These are phyloP conservation scores for Microctenopoma lineatum DNA, from an alignment of 2,797 vertebrate genomes.

Conservation along the genomic window DNA sequence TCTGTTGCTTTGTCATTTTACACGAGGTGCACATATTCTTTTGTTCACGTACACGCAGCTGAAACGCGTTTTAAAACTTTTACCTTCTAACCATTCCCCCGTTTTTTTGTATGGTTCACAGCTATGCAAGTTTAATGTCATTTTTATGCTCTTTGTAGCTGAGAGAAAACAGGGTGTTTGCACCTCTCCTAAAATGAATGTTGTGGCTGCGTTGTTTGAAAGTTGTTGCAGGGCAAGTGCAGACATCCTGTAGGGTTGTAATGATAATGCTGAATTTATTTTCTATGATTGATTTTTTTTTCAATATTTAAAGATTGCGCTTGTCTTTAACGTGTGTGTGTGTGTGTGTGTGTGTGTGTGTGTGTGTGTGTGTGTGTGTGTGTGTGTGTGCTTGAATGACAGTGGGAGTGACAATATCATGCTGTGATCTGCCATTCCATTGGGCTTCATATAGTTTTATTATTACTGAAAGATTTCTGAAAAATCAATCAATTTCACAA, in stretches of 20 bases:
- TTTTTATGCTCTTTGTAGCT: slow-evolving; percentile 53
- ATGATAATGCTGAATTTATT: slow-evolving; percentile 46
- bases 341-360: slow-evolving; percentile 35
- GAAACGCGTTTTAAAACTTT: slow-evolving; percentile 39
- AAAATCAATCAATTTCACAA: slow-evolving; percentile 35
- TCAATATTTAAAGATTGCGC: slow-evolving; percentile 65
- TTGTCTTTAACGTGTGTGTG: slow-evolving; percentile 38
- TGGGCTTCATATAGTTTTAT: slow-evolving; percentile 37
- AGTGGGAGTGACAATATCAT: slow-evolving; percentile 41
- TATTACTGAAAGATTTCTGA: slow-evolving; percentile 45
- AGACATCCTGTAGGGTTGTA: slow-evolving; percentile 60
- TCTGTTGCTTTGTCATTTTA: slow-evolving; percentile 14
- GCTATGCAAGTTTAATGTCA: slow-evolving; percentile 77
- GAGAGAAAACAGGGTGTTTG: slow-evolving; percentile 41
- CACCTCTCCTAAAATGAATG: slow-evolving; percentile 44
- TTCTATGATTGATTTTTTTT: slow-evolving; percentile 48
- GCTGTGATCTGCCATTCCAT: slow-evolving; percentile 24
- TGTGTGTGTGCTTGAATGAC: slow-evolving; percentile 41
- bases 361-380: too few relatives aligned
- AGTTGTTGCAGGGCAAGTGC: slow-evolving; percentile 33
- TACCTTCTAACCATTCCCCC: slow-evolving; percentile 43
- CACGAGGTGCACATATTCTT: slow-evolving; percentile 51
- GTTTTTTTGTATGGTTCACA: slow-evolving; percentile 71
- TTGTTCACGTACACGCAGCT: slow-evolving; percentile 54
- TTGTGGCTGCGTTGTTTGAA: slow-evolving; percentile 36